Base-by-base conservation (phyloP, 2,797 vertebrate genomes). In the Eulemur albifrons region DNA sequence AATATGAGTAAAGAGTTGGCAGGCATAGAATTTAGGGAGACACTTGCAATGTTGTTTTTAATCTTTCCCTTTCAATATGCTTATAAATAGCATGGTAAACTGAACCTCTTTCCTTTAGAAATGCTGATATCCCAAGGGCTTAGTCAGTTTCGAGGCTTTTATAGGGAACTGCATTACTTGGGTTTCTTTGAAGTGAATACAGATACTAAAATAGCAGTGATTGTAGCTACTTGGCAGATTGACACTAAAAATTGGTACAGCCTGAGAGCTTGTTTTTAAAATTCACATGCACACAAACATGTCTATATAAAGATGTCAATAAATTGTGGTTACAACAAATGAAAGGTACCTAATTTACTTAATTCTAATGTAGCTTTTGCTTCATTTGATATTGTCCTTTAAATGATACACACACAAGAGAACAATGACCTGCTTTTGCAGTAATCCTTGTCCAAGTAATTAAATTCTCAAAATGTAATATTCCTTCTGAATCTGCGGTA, bases 41-140 rank as follows among this genome's bases (percentile, higher is more conserved):
- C 81, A 96, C 91, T 96, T 97, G 93, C 43, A 97, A 80, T 92
- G 89, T 91, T 97, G 79, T 93, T 94, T 96, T 95, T 93, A 97
- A 96, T 94, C 85, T 92, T 97, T 95, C 72, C 92, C 77, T 97
- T 97, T 97, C 86, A 97, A 94, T 88, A 52, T 79, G 77, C 83
- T 97, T 98, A 97, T 97, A 98, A 98, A 98, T 97, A 97, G 86
- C 81, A 80, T 13, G 48, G 88, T 95, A 97, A 97, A 97, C 95
- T 96, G 97, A 96, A 92, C 94, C 57, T 97, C 94, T 98, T 96
- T 94, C 72, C 90, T 97, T 97, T 95, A 88, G 92, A 97, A 98
- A 95, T 76, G 90, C 88, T 84, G 92, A 80, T 98, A 96, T 92
- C 93, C 91, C 21, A 23, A 97, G 89, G 79, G 88, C 77, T 96